Base-by-base conservation (phyloP, 2,113 vertebrate genomes). In the Monarcha castaneiventris region DNA sequence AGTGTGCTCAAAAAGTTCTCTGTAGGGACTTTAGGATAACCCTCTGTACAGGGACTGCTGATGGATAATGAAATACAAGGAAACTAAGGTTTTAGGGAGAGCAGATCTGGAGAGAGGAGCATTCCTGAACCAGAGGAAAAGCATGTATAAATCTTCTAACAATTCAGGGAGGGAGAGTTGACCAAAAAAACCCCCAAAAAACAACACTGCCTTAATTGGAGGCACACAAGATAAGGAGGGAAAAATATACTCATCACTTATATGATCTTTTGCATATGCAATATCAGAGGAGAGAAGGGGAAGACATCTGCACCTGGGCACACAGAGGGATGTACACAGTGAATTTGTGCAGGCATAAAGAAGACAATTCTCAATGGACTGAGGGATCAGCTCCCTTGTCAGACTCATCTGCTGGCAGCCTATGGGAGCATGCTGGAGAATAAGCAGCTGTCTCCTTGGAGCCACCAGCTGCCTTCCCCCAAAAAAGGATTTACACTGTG, bases 401-500 rank as follows among this genome's bases (percentile, higher is more conserved):
- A 90, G 76, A 44, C 13, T 39, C 37, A 69, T 52, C 44, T 90
- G 76, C 58, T 49, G 37, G 64, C 43, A 93, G 72, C 39, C 76
- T 90, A 41, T 11, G 21, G 68, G 41, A 88, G 56, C 64, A 81
- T 16, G 27, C 15, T 77, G 13, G 25, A 71, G 56, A 84, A 71
- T n/a, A 94, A 91, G 59, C 76, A 97, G 64, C 83, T 88, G 93
- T 17, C 68, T 94, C 68, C 87, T 71, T 77, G 84, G 48, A 92
- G 62, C 30, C 41, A 80, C n/a, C 67, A 95, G 48, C 71, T 92
- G 80, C 54, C 54, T 88, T 88, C 63, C 46, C 54, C 67, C 66
- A 14, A 49, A 63, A 76, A 85, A 64, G 4, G 61, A 90, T 68
- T 89, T 71, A 76, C 73, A 84, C n/a, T 51, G 71, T 63, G 49